Percentiles rank a stretch among this genome's conserved stretches.
Evolutionary conservation across 2,113 vertebrate species (phyloP).

Genomic region (Australoheros scitulus): DNA sequence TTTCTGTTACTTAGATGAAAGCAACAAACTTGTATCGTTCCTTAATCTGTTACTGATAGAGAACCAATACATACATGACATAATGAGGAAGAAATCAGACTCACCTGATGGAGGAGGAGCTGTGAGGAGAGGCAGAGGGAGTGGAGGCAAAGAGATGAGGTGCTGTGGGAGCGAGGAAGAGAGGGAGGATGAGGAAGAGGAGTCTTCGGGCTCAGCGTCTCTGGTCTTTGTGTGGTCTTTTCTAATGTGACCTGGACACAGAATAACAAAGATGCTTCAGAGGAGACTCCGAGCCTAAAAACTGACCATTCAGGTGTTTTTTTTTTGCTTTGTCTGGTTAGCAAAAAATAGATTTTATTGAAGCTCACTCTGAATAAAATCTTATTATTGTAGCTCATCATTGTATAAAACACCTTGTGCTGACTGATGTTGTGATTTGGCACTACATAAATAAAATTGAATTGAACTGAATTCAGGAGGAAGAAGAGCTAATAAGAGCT

Average conservation of each 20-base stretch:
- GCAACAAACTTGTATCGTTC: background rate
- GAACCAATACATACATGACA: background rate
- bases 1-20: background rate
- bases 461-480: background rate
- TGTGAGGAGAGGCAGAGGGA: background rate
- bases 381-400: too few relatives aligned
- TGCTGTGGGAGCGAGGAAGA: background rate
- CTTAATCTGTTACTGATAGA: background rate
- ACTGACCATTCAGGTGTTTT: background rate
- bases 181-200: background rate
- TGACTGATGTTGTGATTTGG: too few relatives aligned
- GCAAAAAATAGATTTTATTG: background rate
- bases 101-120: slow-evolving; percentile 20
- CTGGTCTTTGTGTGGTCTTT: background rate
- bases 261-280: background rate
- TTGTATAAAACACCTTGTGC: too few relatives aligned
- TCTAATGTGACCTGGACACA: slow-evolving; percentile 8
- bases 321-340: background rate
- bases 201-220: background rate
- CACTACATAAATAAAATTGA: too few relatives aligned
- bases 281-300: background rate
- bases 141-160: slow-evolving; percentile 5
- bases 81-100: background rate
- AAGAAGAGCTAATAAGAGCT: background rate
- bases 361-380: background rate